Evolutionary conservation across 2,888 invertebrate species (phyloP), one percentile per base, ranked within the genome.

Genomic region (Hololepta plana): DNA sequence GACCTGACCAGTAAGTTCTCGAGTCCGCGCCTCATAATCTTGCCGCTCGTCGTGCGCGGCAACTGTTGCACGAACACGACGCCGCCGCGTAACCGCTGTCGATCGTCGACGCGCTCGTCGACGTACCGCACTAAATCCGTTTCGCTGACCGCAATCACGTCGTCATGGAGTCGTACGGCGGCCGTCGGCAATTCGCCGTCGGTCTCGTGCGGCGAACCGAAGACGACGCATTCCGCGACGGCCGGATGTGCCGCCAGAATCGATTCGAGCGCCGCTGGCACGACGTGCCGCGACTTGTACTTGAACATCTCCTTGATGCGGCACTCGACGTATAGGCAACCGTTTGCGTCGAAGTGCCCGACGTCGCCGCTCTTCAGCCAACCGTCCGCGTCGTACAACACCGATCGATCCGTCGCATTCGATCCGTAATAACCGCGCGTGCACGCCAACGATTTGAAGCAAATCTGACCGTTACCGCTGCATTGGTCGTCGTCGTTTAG

Each of bases 291-390:
- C 6, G 32, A 28, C 22, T 38, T 35, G 24, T 45, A 45, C 28
- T 45, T 48, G 24, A 48, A 43, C 29, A 43, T 44, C 22, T 47
- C 48, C 26, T 43, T 42, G 2, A 41, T 32, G 15, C 46, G 35
- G 23, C 43, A 45, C 1, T 39, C 34, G 11, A 48, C 37, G 26
- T 40, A 46, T 6, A 48, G 17, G 25, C 37, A 44, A 13, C 38
- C 32, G 20, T 45, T 39, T 23, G 43, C 39, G 32, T 47, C 45
- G 26, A 39, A 47, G 31, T 43, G 40, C 2, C 44, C 46, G 4
- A 43, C 26, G 31, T 48, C 47, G 4, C 46, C 46, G 3, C 41
- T 38, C 33, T 37, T 40, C 10, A 46, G 22, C 26, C 36, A 47
- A n/a, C 43, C 44, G 3, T 45, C 44, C 15, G 35, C 27, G 27